Conservation (phyloP, 2,888 invertebrate species). For the Melanostoma scalare region DNA sequence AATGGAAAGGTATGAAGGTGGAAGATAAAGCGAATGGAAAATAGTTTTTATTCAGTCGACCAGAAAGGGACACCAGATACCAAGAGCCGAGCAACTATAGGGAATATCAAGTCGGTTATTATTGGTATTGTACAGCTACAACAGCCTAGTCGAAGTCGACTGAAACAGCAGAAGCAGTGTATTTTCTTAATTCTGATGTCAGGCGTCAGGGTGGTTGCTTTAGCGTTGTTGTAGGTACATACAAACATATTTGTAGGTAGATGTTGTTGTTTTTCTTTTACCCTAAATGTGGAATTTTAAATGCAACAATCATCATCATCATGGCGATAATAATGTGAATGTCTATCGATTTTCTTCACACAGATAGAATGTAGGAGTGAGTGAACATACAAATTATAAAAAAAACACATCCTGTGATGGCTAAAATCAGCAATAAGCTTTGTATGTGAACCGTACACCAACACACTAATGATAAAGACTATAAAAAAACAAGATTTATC, state of each 20-base stretch:
- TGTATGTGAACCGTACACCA: neutral
- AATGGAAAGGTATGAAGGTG: conserved; percentile 44
- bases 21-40: conserved; percentile 61
- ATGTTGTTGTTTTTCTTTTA: conserved; percentile 32
- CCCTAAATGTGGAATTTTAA: conserved; percentile 71
- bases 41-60: conserved; percentile 68
- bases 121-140: conserved; percentile 46
- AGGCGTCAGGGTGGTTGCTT: conserved; percentile 44
- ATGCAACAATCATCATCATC: conserved; percentile 71
- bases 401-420: conserved; percentile 41
- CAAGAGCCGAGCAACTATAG: conserved; percentile 46
- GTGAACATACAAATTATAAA: conserved; percentile 14
- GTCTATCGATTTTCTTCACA: conserved; percentile 68
- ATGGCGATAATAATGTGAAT: conserved; percentile 58
- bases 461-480: no score
- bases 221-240: conserved; percentile 14
- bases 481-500: no score
- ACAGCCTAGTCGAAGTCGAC: conserved; percentile 9
- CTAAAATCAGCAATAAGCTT: conserved; percentile 67
- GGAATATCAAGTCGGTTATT: conserved; percentile 53
- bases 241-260: conserved; percentile 9
- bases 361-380: conserved; percentile 27
- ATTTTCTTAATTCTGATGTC: conserved; percentile 54
- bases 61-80: conserved; percentile 67
- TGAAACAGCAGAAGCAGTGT: conserved; percentile 28